Evolutionary conservation across 2,113 vertebrate species (phyloP).

Genomic region (Chionis minor): DNA sequence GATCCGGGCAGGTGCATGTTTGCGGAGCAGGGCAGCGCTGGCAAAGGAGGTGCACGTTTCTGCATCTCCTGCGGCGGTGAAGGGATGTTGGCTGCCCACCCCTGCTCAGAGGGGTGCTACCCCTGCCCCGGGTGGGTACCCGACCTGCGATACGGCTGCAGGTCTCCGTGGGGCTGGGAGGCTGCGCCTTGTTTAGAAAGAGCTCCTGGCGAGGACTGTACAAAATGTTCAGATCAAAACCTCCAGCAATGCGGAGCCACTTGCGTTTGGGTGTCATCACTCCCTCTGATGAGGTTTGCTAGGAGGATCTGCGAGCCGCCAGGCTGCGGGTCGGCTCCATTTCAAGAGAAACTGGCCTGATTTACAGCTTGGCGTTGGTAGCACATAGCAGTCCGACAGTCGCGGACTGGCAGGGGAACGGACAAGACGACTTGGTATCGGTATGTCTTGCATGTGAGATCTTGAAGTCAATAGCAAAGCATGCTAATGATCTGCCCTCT

Average conservation of each 20-base stretch:
- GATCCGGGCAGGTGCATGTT: accelerated
- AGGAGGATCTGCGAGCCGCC: background rate
- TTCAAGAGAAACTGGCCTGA: conserved; percentile 20
- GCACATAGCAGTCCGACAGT: background rate
- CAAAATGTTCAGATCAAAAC: background rate
- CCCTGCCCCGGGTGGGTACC: accelerated
- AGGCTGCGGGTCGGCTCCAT: background rate
- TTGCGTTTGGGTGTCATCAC: background rate
- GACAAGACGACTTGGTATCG: background rate
- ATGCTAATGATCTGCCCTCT: background rate
- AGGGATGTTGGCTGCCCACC: background rate
- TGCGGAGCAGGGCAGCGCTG: background rate
- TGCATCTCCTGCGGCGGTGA: accelerated
- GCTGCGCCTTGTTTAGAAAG: background rate
- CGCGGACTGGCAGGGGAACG: background rate
- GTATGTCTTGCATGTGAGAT: background rate
- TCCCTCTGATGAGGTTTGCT: background rate
- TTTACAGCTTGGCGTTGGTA: background rate
- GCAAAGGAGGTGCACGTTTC: background rate
- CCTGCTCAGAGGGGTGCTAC: accelerated
- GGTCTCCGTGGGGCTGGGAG: background rate
- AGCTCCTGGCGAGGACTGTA: background rate
- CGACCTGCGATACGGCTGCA: accelerated
- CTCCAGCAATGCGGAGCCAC: background rate
- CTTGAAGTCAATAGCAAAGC: background rate